These are phyloP conservation scores for zebrafish (Danio rerio) DNA, from an alignment of 2,113 vertebrate species.

Conservation along the genomic window GRCz12tu NC_133182.1:49995501-49996000, in stretches of 20 bases:
- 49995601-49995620: too few relatives aligned
- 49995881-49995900: constrained; percentile 65
- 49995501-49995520: too few relatives aligned
- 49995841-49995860: constrained; percentile 44
- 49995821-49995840: constrained; percentile 38
- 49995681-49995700: too few relatives aligned
- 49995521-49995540: too few relatives aligned
- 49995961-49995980: constrained; percentile 15
- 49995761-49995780: background rate
- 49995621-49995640: too few relatives aligned
- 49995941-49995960: constrained; percentile 56
- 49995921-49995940: constrained; percentile 64
- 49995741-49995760: background rate
- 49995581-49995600: too few relatives aligned
- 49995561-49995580: too few relatives aligned
- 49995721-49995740: too few relatives aligned
- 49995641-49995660: too few relatives aligned
- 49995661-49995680: too few relatives aligned
- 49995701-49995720: too few relatives aligned
- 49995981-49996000: background rate
- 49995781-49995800: background rate
- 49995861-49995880: constrained; percentile 56
- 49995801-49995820: constrained; percentile 41
- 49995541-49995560: too few relatives aligned
- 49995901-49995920: constrained; percentile 67